phyloP scores from a whole-genome alignment of 2,797 vertebrate genomes.

The Darevskia mixta region DNA sequence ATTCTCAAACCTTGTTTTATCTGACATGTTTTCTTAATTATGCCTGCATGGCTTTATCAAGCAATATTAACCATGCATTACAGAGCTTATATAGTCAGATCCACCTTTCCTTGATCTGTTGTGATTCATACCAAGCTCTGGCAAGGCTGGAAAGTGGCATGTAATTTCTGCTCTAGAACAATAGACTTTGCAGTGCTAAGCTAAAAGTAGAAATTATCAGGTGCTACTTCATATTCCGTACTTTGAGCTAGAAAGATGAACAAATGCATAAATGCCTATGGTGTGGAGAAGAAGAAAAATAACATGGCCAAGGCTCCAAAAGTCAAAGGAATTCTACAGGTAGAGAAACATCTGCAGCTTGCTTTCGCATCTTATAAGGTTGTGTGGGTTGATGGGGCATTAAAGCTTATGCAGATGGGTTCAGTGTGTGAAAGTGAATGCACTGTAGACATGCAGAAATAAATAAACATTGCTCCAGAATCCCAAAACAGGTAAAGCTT shows the following conservation, averaged over 20 bases:
- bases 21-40: conserved; percentile 75
- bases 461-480: neutral
- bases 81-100: conserved; percentile 69
- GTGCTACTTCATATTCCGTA: conserved; percentile 70
- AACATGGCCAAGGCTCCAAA: conserved; percentile 48
- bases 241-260: conserved; percentile 71
- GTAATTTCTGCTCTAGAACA: conserved; percentile 60
- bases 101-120: conserved; percentile 70
- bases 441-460: neutral
- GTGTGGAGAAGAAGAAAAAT: conserved; percentile 6
- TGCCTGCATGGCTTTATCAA: conserved; percentile 69
- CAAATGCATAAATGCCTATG: conserved; percentile 52
- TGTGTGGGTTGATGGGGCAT: conserved; percentile 7
- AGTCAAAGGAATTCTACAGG: conserved; percentile 52
- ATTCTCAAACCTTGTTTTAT: conserved; percentile 61
- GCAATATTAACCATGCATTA: conserved; percentile 59
- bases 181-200: conserved; percentile 70
- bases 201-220: conserved; percentile 71
- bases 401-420: neutral
- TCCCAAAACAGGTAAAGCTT: neutral
- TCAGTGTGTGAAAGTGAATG: neutral
- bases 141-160: conserved; percentile 51
- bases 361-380: neutral
- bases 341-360: conserved; percentile 41
- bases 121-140: conserved; percentile 65